These are phyloP conservation scores for Petrosia ficiformis DNA, from an alignment of 37 sponge, comb jelly and placozoan species.

Conservation along the genomic window DNA sequence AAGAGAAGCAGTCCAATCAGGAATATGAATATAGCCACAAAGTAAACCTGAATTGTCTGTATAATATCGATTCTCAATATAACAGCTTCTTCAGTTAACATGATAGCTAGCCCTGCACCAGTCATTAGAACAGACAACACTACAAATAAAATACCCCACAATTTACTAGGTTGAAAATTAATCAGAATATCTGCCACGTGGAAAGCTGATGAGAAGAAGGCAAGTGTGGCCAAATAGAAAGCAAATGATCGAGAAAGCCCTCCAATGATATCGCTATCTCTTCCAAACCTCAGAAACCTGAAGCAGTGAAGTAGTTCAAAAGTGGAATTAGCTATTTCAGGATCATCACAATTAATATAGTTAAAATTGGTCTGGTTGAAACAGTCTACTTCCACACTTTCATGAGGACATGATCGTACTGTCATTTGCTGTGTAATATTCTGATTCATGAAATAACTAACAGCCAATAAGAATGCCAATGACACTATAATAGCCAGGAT, in stretches of 20 bases:
- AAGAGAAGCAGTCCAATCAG: constrained; percentile 25
- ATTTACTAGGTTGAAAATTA: constrained; percentile 17
- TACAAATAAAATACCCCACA: constrained; percentile 48
- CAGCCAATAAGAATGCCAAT: constrained; percentile 20
- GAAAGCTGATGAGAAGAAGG: constrained; percentile 37
- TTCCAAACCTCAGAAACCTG: constrained; percentile 47
- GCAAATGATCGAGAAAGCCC: constrained; percentile 39
- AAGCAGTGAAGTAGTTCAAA: constrained; percentile 33
- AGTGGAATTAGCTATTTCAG: not conserved
- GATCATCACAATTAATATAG: constrained; percentile 10
- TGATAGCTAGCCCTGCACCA: constrained; percentile 7
- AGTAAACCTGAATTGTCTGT: constrained; percentile 20
- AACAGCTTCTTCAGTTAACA: constrained; percentile 10
- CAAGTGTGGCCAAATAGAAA: constrained; percentile 39
- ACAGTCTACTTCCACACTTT: constrained; percentile 13
- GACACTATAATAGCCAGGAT: constrained; percentile 15
- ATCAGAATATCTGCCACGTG: constrained; percentile 18
- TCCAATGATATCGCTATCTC: constrained; percentile 30
- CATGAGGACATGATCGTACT: not conserved
- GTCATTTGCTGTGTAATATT: constrained; percentile 12
- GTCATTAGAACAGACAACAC: not conserved
- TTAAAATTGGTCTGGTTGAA: constrained; percentile 9
- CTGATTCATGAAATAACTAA: constrained; percentile 40
- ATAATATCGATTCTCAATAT: constrained; percentile 14
- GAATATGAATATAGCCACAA: constrained; percentile 9